These are phyloP conservation scores for Drosophila fuyamai DNA, from an alignment of 1,140 invertebrate species.

Conservation along the genomic window DNA sequence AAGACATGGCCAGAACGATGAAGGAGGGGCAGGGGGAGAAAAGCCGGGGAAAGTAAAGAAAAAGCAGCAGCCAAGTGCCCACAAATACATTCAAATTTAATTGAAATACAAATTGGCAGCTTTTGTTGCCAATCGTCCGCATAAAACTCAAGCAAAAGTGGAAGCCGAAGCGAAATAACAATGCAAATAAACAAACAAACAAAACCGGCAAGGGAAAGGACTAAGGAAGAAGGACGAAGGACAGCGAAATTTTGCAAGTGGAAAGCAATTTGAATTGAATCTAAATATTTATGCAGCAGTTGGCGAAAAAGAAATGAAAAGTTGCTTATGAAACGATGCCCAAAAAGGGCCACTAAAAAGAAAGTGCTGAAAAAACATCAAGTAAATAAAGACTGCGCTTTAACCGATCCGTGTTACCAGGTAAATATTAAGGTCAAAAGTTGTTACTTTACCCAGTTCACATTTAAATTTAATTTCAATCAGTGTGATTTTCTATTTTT, in stretches of 20 bases:
- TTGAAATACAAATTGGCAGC: conserved; percentile 74
- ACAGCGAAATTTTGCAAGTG: conserved; percentile 35
- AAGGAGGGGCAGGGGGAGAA: background rate
- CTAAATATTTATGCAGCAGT: conserved; percentile 65
- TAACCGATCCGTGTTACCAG: conserved; percentile 8
- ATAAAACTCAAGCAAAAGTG: conserved; percentile 33
- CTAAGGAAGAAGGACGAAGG: conserved; percentile 5
- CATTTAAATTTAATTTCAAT: conserved; percentile 1
- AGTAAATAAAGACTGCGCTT: background rate
- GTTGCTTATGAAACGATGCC: conserved; percentile 14
- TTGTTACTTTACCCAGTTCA: background rate
- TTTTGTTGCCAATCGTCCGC: conserved; percentile 63
- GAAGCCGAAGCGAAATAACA: conserved; percentile 42
- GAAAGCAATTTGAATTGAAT: conserved; percentile 57
- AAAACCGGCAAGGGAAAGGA: conserved; percentile 2
- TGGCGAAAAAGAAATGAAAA: conserved; percentile 17
- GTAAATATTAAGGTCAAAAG: conserved; percentile 6
- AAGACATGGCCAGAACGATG: background rate
- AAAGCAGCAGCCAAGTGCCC: conserved; percentile 52
- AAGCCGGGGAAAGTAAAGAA: conserved; percentile 7
- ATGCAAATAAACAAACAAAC: conserved; percentile 53
- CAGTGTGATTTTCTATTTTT: background rate
- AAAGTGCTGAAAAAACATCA: background rate
- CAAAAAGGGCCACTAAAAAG: background rate
- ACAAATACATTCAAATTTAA: conserved; percentile 73